Evolutionary conservation across 2,797 vertebrate genomes (phyloP), one percentile per base, ranked within the genome.

Genomic region (Pangasius macronema): DNA sequence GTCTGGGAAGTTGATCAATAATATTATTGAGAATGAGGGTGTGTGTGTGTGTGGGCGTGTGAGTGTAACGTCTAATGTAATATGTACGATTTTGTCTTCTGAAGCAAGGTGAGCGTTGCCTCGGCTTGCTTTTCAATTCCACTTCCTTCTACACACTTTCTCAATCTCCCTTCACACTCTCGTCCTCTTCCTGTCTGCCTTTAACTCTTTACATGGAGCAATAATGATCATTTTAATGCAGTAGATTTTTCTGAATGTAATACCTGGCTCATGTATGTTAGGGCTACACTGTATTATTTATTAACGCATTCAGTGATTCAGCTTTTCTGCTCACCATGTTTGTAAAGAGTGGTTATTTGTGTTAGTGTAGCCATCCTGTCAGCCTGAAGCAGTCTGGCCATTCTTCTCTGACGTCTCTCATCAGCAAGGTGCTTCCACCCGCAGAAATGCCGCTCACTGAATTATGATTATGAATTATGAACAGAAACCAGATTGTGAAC

Each of bases 141-240:
- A 30, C 49, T 72, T 83, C 67, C 68, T 87, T 87, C 67, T 20
- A 87, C 91, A 61, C 20, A 59, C 88, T 91, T 82, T 75, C 57
- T 67, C 57, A 65, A 59, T 87, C 90, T 87, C 84, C 3, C 20
- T 36, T 75, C 36, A 24, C 20, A 4, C 39, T 2, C 1, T n/a
- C 2, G 5, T 51, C 27, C 11, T 76, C 46, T n/a, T 75, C 16
- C 42, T 49, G 72, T 27, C 39, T 49, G 4, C 33, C n/a, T 36
- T 5, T 9, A 36, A 70, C 68, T n/a, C 24, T 61, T 27, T 61
- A 10, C 59, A 63, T 10, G 59, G 20, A 18, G 27, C 11, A 72
- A 24, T 70, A 20, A 33, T 5, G 30, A 68, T 16, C 16, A 39
- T 70, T 70, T 70, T 72, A 72, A 14, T 3, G 13, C 70, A 70